Percentiles rank a stretch among this genome's conserved stretches.
Conservation (phyloP, 2,888 invertebrate genomes). For the Siphlonurus alternatus region DNA sequence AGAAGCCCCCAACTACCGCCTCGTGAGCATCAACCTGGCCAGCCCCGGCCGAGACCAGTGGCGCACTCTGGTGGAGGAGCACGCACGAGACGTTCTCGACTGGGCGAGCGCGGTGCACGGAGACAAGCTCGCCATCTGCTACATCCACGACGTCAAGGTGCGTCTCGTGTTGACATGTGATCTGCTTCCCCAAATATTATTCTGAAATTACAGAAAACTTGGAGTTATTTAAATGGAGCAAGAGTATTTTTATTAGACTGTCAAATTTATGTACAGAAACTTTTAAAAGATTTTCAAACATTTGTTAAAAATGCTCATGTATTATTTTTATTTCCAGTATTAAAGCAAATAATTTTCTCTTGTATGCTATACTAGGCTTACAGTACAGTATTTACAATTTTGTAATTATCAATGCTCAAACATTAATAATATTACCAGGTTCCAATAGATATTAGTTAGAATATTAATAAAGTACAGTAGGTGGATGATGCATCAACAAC, state of each 20-base stretch:
- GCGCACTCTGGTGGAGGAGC: constrained; percentile 67
- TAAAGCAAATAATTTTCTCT: too few species aligned
- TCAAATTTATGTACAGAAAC: background rate
- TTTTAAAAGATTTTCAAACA: background rate
- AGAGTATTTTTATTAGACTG: background rate
- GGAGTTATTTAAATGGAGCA: background rate
- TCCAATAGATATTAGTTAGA: too few species aligned
- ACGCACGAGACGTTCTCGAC: constrained; percentile 73
- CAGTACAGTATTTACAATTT: too few species aligned
- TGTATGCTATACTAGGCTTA: too few species aligned
- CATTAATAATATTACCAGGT: too few species aligned
- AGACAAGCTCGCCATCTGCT: constrained; percentile 75
- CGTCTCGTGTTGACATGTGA: constrained; percentile 10
- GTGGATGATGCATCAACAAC: too few species aligned
- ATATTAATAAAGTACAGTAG: too few species aligned
- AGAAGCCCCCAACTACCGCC: constrained; percentile 78
- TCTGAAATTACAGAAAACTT: background rate
- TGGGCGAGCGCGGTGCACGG: constrained; percentile 72
- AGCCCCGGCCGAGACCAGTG: constrained; percentile 59
- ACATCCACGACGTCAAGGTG: constrained; percentile 90
- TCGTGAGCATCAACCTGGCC: constrained; percentile 66
- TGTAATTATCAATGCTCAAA: too few species aligned
- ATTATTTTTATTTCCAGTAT: too few species aligned
- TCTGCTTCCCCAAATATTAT: constrained; percentile 14
- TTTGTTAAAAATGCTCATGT: background rate